Conservation (phyloP, 2,888 invertebrate genomes). For the Rotaria sp. region DNA sequence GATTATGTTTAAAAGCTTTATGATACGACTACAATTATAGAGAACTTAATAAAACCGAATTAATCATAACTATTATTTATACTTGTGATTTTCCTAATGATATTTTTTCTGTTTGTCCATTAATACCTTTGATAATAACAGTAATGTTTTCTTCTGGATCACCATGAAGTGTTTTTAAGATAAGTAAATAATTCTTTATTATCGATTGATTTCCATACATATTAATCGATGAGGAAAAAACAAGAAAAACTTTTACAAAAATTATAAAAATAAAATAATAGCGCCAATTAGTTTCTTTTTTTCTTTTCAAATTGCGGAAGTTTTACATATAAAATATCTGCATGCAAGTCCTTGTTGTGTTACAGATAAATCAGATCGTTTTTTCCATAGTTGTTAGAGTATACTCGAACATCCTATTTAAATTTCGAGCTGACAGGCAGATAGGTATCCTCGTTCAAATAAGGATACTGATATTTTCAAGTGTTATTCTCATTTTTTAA, state of each 20-base stretch:
- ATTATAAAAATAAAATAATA: not conserved
- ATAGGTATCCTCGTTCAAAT: too few relatives aligned
- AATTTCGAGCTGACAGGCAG: too few relatives aligned
- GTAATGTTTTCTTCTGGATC: not conserved
- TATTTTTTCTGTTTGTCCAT: not conserved
- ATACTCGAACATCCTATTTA: too few relatives aligned
- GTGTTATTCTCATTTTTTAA: too few relatives aligned
- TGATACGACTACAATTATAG: not conserved
- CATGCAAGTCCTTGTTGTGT: too few relatives aligned
- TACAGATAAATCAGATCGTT: too few relatives aligned
- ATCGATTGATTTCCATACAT: not conserved
- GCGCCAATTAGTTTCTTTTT: not conserved
- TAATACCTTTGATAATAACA: not conserved
- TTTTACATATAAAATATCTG: too few relatives aligned
- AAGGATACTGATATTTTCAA: too few relatives aligned
- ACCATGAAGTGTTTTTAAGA: conserved; percentile 17
- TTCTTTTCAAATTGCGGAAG: too few relatives aligned
- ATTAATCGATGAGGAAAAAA: not conserved
- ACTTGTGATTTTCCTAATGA: not conserved
- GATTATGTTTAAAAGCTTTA: conserved; percentile 18
- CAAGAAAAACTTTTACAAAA: too few relatives aligned
- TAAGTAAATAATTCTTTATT: not conserved
- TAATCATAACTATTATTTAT: not conserved
- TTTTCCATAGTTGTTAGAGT: too few relatives aligned
- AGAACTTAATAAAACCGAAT: not conserved